Percentiles rank a stretch among this genome's conserved stretches.
These are phyloP conservation scores for Capitella teleta DNA, from an alignment of 1,140 invertebrate genomes.

Conservation along the genomic window DNA sequence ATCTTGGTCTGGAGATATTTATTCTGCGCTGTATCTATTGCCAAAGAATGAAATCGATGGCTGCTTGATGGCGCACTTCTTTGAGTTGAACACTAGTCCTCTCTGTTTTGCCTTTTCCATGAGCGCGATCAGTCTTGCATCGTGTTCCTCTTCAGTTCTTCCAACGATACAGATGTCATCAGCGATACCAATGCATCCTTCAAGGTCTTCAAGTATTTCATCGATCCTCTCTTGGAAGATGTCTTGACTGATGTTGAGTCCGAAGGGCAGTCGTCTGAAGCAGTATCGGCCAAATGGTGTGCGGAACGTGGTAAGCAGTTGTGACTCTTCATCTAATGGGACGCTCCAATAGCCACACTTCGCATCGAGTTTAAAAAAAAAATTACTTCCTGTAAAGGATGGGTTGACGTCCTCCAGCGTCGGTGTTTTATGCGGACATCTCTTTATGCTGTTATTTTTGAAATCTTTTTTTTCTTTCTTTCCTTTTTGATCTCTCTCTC, in stretches of 20 bases:
- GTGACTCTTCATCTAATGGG: slow-evolving; percentile 17
- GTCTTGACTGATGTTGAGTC: slow-evolving; percentile 15
- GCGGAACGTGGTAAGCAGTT: slow-evolving; percentile 16
- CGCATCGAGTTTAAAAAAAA: slow-evolving; percentile 18
- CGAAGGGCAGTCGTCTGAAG: slow-evolving; percentile 16
- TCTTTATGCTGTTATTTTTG: too few species aligned
- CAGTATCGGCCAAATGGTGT: slow-evolving; percentile 17
- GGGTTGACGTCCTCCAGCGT: slow-evolving; percentile 21
- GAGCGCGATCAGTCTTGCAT: slow-evolving; percentile 15
- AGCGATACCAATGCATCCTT: slow-evolving; percentile 32
- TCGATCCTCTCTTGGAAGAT: slow-evolving; percentile 28
- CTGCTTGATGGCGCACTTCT: slow-evolving; percentile 18
- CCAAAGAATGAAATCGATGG: slow-evolving; percentile 5
- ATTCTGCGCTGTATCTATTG: slow-evolving; percentile 28
- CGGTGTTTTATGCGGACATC: slow-evolving; percentile 13
- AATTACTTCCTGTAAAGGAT: slow-evolving; percentile 13
- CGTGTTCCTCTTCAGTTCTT: slow-evolving; percentile 2
- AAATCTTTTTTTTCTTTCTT: too few species aligned
- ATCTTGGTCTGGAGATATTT: slow-evolving; percentile 31
- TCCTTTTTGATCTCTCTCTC: too few species aligned
- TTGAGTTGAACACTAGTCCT: slow-evolving; percentile 34
- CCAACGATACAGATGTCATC: slow-evolving; percentile 18
- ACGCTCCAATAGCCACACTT: slow-evolving; percentile 19
- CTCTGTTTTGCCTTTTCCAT: slow-evolving; percentile 23
- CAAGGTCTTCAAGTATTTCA: slow-evolving; percentile 25